A percentile compares a stretch with the other conserved stretches of the same genome.
phyloP scores from a whole-genome alignment of 2,888 invertebrate species.

The Synanthedon vespiformis region DNA sequence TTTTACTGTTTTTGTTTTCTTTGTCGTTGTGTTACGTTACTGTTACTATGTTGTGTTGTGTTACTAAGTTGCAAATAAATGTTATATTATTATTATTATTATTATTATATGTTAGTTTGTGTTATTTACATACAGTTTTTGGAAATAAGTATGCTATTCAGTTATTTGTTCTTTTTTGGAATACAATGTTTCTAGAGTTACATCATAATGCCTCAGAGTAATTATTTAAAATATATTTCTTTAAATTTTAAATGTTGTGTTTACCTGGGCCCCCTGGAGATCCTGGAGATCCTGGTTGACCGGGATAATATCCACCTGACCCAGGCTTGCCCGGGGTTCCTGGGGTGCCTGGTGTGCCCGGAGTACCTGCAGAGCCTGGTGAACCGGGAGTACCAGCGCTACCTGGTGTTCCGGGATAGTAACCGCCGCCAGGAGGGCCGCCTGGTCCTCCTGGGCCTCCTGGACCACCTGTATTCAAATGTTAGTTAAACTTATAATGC shows the following conservation, averaged over 20 bases:
- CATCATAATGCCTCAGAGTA: too few relatives aligned
- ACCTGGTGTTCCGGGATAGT: conserved; percentile 15
- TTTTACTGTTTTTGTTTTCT: too few relatives aligned
- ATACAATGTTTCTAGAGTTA: too few relatives aligned
- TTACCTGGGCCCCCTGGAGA: conserved; percentile 3
- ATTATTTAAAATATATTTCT: too few relatives aligned
- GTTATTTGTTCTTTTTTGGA: too few relatives aligned
- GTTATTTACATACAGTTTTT: too few relatives aligned
- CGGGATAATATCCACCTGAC: conserved; percentile 1
- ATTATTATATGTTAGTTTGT: too few relatives aligned
- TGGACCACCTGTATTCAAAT: conserved; percentile 35
- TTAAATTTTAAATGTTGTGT: background rate
- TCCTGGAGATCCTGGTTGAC: conserved; percentile 3
- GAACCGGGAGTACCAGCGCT: conserved; percentile 23
- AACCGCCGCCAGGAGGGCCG: conserved; percentile 2
- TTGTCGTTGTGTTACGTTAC: too few relatives aligned
- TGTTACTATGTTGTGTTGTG: too few relatives aligned
- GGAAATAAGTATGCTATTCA: too few relatives aligned
- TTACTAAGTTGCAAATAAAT: too few relatives aligned
- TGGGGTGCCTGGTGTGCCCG: conserved; percentile 21
- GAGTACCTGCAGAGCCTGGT: conserved; percentile 23
- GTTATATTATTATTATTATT: too few relatives aligned
- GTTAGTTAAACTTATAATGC: background rate
- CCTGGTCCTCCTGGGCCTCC: conserved; percentile 43
- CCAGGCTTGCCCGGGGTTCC: conserved; percentile 4